Evolutionary conservation across 2,113 vertebrate genomes (phyloP).

Genomic region (Hemiscyllium ocellatum): DNA sequence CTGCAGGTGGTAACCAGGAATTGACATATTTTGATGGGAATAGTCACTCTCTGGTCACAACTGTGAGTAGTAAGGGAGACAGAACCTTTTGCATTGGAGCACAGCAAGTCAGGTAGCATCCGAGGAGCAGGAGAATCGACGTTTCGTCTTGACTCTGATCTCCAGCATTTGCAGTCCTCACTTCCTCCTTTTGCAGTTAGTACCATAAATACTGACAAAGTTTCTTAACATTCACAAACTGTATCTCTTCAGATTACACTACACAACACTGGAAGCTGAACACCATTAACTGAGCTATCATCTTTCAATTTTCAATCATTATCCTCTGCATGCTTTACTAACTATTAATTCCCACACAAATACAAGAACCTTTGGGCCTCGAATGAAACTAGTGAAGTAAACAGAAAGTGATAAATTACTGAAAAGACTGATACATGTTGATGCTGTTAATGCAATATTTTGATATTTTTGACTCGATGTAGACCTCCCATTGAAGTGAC

Average conservation of each 20-base stretch:
- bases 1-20: background rate
- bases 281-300: background rate
- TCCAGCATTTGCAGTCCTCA: too few species aligned
- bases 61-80: background rate
- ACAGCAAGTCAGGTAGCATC: too few species aligned
- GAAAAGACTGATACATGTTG: constrained; percentile 37
- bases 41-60: background rate
- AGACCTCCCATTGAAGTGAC: constrained; percentile 24
- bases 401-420: constrained; percentile 30
- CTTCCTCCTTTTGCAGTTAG: background rate
- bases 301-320: background rate
- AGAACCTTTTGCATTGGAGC: background rate
- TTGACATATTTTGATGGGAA: background rate
- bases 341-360: background rate
- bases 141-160: too few species aligned
- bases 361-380: background rate
- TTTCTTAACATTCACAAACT: background rate
- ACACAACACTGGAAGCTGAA: background rate
- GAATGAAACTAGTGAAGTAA: constrained; percentile 12
- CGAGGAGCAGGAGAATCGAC: too few species aligned
- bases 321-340: background rate
- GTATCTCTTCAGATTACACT: background rate
- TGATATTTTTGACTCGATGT: background rate
- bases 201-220: background rate
- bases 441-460: constrained; percentile 36